phyloP scores from a whole-genome alignment of 53 echinoderm and acorn worm genomes.

The Antedon mediterranea region DNA sequence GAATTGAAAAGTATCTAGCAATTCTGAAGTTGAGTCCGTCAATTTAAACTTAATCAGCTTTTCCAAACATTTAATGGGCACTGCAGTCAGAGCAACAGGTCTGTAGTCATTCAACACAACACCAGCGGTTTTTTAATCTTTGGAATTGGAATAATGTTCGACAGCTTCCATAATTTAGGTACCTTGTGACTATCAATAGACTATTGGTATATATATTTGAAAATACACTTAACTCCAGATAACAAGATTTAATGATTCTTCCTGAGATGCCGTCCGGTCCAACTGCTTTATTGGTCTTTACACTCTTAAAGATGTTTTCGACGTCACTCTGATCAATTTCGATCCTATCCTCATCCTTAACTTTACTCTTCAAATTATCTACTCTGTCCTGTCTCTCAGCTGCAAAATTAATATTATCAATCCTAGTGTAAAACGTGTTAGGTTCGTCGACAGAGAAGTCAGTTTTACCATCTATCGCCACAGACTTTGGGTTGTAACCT shows the following conservation, averaged over 20 bases:
- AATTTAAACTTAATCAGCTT: neutral
- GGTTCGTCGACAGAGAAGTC: too few relatives aligned
- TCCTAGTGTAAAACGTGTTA: too few relatives aligned
- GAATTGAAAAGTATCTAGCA: neutral
- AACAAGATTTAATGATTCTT: slow-evolving; percentile 6
- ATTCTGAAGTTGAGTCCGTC: neutral
- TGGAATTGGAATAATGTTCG: neutral
- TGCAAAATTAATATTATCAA: too few relatives aligned
- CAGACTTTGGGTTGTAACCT: too few relatives aligned
- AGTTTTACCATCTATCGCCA: too few relatives aligned
- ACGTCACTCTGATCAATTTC: too few relatives aligned
- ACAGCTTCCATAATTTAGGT: slow-evolving; percentile 8
- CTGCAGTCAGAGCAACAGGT: slow-evolving; percentile 10
- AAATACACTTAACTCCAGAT: slow-evolving; percentile 2
- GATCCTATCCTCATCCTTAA: too few relatives aligned
- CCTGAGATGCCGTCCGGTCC: slow-evolving; percentile 12
- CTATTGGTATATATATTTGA: neutral
- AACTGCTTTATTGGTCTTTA: neutral
- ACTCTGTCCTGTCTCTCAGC: too few relatives aligned
- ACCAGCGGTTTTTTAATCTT: slow-evolving; percentile 9
- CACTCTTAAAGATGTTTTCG: too few relatives aligned
- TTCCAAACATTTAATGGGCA: slow-evolving; percentile 12
- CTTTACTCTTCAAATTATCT: too few relatives aligned
- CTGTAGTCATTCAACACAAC: slow-evolving; percentile 7
- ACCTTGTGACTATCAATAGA: neutral